These are phyloP conservation scores for Dasyprocta punctata DNA, from an alignment of 2,113 vertebrate genomes.

Conservation along the genomic window DNA sequence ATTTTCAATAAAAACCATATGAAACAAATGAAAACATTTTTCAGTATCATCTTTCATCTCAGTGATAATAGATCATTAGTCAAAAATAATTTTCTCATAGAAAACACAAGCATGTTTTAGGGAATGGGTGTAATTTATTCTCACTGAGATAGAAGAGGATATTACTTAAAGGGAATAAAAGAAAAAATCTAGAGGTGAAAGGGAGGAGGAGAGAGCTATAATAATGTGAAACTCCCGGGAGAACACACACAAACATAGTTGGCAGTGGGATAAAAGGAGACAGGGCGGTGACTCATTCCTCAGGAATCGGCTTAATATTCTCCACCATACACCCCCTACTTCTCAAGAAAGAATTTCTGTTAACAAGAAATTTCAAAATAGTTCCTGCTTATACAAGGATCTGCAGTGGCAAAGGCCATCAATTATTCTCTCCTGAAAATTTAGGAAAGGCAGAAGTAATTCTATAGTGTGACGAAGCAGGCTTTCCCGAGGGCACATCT, in stretches of 20 bases:
- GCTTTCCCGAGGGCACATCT: background rate
- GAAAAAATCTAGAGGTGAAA: background rate
- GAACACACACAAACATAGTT: background rate
- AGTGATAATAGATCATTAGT: conserved; percentile 26
- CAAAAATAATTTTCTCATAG: conserved; percentile 55
- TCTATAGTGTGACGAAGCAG: background rate
- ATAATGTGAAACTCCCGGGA: background rate
- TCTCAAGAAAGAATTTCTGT: conserved; percentile 32
- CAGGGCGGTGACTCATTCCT: background rate
- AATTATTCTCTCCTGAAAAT: conserved; percentile 22
- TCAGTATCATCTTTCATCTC: background rate
- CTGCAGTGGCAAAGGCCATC: background rate
- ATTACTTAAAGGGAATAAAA: background rate
- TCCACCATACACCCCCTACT: background rate
- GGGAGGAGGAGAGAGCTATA: background rate
- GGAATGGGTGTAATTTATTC: background rate
- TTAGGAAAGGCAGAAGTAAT: background rate
- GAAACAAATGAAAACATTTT: conserved; percentile 22
- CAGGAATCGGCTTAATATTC: background rate
- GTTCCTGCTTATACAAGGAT: background rate
- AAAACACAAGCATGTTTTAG: conserved; percentile 24
- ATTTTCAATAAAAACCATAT: background rate
- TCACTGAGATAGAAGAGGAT: background rate
- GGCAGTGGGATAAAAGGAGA: background rate
- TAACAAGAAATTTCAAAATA: conserved; percentile 46